These are phyloP conservation scores for Poecilus cupreus DNA, from an alignment of 2,888 invertebrate genomes.

Conservation along the genomic window DNA sequence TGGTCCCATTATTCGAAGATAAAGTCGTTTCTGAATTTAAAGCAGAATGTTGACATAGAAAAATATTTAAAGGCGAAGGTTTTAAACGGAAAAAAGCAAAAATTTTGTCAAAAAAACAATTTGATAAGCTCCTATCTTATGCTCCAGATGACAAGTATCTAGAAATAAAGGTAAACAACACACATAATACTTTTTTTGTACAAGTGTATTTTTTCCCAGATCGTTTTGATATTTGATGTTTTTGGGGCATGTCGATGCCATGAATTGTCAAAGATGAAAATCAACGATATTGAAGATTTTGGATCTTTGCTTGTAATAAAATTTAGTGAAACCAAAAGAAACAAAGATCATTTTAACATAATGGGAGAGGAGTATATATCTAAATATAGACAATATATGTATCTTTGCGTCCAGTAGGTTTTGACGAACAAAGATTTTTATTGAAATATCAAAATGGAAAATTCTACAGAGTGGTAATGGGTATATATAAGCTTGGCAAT, in stretches of 20 bases:
- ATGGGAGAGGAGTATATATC: no score
- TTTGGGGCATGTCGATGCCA: no score
- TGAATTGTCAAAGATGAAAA: no score
- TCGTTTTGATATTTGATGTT: background rate
- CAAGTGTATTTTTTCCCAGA: no score
- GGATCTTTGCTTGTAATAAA: background rate
- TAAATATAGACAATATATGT: background rate
- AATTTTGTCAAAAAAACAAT: background rate
- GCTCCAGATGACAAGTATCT: slow-evolving; percentile 10
- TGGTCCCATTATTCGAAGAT: background rate
- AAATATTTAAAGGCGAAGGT: slow-evolving; percentile 12
- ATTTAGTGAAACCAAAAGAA: no score
- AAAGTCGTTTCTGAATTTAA: background rate
- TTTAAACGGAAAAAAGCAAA: background rate
- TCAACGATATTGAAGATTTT: background rate
- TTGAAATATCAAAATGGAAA: no score
- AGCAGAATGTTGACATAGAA: background rate
- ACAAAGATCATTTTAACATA: no score
- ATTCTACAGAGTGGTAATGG: background rate
- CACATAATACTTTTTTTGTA: no score
- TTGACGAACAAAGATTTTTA: no score
- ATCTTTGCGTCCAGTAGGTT: background rate
- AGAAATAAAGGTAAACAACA: background rate
- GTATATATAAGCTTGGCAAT: background rate
- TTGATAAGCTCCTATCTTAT: background rate